Base-by-base conservation (phyloP, 1,140 invertebrate genomes). In the Atta texana region DNA sequence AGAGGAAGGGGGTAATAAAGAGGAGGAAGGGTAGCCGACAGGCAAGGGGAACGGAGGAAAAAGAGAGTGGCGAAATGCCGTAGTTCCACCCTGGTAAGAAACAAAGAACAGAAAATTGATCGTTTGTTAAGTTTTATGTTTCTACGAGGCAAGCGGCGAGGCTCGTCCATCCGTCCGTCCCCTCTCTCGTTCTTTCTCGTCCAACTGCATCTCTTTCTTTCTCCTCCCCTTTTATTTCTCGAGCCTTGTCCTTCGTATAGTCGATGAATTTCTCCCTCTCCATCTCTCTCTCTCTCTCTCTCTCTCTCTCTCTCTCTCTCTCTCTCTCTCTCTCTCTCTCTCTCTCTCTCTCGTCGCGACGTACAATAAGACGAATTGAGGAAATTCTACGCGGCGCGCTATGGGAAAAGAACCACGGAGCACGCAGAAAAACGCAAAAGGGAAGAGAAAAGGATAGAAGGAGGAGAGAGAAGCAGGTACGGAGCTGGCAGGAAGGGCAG, bases 91-190 rank as follows among this genome's bases (percentile, higher is more conserved):
- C 91, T 90, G 92, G 91, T 93, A 94, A 93, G 92, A 94, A 94
- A 94, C 93, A 94, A 94, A 94, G 93, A 94, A 92, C 91, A 93
- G 93, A 94, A 94, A 94, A 93, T 94, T 94, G 93, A 94, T 94
- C 94, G 94, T 94, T 94, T 94, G 93, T 94, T 94, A 94, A 94
- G 93, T 94, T 94, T 94, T 93, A 94, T 94, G 92, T 93, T 92
- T 91, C 88, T 89, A 84, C 89, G 89, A 39, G 21, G 77, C 82
- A 86, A 66, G 74, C 77, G 80, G 61, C 78, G 81, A 85, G 66
- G 86, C 63, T 90, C 78, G 77, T 87, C 66, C 72, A 76, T 53
- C 31, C 21, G 39, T 63, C 28, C 64, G 66, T 64, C 31, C 78
- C 76, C 55, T 51, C 51, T 71, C 31, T 69, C 64, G 24, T 10